Evolutionary conservation across 2,888 invertebrate species (phyloP).

Genomic region (Pheosia tremula): DNA sequence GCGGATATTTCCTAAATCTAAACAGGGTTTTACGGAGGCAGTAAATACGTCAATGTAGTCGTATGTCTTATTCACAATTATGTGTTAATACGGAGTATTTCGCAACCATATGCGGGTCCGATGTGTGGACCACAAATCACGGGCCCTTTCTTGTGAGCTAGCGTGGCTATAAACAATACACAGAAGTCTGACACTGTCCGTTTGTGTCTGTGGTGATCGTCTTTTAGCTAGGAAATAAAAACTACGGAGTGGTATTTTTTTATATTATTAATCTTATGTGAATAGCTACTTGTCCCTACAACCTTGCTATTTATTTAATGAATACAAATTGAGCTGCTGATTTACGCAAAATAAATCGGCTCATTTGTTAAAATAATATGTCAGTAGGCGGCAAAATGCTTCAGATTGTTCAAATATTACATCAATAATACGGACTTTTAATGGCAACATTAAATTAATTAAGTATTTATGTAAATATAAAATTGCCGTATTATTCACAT

Average conservation of each 20-base stretch:
- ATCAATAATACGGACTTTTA: not conserved
- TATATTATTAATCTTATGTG: not conserved
- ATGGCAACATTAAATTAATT: not conserved
- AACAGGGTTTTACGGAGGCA: slow-evolving; percentile 11
- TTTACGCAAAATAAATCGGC: too few species aligned
- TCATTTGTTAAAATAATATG: too few species aligned
- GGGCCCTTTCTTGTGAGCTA: slow-evolving; percentile 1
- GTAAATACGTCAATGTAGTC: slow-evolving; percentile 42
- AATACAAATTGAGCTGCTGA: too few species aligned
- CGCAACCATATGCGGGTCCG: slow-evolving; percentile 8
- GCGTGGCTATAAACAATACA: slow-evolving; percentile 24
- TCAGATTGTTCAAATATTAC: slow-evolving; percentile 2
- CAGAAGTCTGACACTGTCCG: slow-evolving; percentile 12
- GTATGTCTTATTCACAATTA: slow-evolving; percentile 50
- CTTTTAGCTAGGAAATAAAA: slow-evolving; percentile 8
- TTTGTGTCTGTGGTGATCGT: slow-evolving; percentile 5
- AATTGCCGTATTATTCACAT: not conserved
- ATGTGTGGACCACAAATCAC: slow-evolving; percentile 33
- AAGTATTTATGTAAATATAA: slow-evolving; percentile 6
- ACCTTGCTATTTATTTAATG: too few species aligned
- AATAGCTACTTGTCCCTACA: too few species aligned
- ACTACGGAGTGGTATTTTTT: slow-evolving; percentile 1
- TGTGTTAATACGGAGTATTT: slow-evolving; percentile 46
- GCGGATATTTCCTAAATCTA: not conserved
- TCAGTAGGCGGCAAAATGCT: too few species aligned